Evolutionary conservation across 2,888 invertebrate genomes (phyloP), one percentile per base, ranked within the genome.

Genomic region (Idaea biselata): DNA sequence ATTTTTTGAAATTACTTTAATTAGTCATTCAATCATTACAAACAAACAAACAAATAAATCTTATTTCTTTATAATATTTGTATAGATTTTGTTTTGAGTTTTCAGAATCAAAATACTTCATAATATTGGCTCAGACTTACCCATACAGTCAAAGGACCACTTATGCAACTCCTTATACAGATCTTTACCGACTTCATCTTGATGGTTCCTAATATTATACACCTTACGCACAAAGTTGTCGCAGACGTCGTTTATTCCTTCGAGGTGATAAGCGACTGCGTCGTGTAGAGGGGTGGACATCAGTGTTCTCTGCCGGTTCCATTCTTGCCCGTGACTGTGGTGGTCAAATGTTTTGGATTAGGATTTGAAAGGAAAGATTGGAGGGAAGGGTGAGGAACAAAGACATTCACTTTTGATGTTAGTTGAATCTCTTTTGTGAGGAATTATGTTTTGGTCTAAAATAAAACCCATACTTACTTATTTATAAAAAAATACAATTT

Each of bases 61-160:
- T n/a, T n/a, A n/a, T n/a, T n/a, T n/a, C n/a, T n/a, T n/a, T n/a
- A n/a, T n/a, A n/a, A n/a, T n/a, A n/a, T n/a, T n/a, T n/a, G n/a
- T n/a, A n/a, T n/a, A n/a, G n/a, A n/a, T n/a, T n/a, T n/a, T n/a
- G n/a, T n/a, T n/a, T 25, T 25, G 25, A 25, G 25, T 5, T 25
- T 25, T 25, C 25, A 25, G 25, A 25, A 25, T 25, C 25, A 25
- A 25, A 25, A 25, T 11, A n/a, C n/a, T n/a, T n/a, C n/a, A n/a
- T 11, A 53, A 53, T 4, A 53, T 16, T 53, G 6, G n/a, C 0
- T 18, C 44, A 53, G 58, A 58, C 84, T 82, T 74, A 87, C 93
- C 93, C 78, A 94, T 90, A 84, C 95, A 95, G 84, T 96, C 95
- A 70, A 95, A 88, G 59, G 94, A 93, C 96, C 96, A 96, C 76